A percentile compares a stretch with the other conserved stretches of the same genome.
phyloP scores from a whole-genome alignment of 1,140 invertebrate species.

The Drosophila lowei region DNA sequence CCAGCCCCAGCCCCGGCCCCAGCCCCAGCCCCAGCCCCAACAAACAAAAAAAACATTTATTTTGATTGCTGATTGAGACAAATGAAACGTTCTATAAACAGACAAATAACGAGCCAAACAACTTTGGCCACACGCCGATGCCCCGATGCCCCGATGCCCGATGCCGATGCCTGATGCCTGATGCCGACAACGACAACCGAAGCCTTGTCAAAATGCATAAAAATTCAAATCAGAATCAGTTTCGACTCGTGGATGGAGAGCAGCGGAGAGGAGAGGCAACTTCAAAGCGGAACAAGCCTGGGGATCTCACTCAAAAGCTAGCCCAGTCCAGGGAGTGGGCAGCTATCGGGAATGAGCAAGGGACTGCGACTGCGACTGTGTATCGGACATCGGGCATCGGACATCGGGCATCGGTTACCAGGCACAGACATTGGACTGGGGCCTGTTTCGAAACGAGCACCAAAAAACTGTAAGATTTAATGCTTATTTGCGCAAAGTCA shows the following conservation, averaged over 20 bases:
- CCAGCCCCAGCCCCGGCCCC: background rate
- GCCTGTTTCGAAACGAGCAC: conserved; percentile 14
- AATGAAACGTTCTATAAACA: conserved; percentile 76
- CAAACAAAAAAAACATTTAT: conserved; percentile 47
- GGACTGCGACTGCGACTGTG: background rate
- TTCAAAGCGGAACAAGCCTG: conserved; percentile 66
- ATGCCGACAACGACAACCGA: conserved; percentile 25
- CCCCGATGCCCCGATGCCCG: conserved; percentile 6
- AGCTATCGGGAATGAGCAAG: background rate
- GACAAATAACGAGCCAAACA: conserved; percentile 45
- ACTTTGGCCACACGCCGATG: conserved; percentile 56
- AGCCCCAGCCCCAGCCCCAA: conserved; percentile 5
- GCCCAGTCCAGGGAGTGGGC: conserved; percentile 37
- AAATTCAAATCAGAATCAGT: conserved; percentile 70
- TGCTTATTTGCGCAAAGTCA: conserved; percentile 80
- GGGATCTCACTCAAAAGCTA: conserved; percentile 2
- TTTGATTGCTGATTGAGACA: conserved; percentile 73
- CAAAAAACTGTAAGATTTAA: conserved; percentile 75
- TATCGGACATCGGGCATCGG: background rate
- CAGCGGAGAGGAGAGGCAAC: conserved; percentile 18
- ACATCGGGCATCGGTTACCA: background rate
- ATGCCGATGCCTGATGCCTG: conserved; percentile 7
- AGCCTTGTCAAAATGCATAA: conserved; percentile 76
- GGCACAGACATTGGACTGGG: background rate
- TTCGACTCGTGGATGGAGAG: no score